phyloP scores from a whole-genome alignment of 2,888 invertebrate genomes.

The Byasa hedistus region DNA sequence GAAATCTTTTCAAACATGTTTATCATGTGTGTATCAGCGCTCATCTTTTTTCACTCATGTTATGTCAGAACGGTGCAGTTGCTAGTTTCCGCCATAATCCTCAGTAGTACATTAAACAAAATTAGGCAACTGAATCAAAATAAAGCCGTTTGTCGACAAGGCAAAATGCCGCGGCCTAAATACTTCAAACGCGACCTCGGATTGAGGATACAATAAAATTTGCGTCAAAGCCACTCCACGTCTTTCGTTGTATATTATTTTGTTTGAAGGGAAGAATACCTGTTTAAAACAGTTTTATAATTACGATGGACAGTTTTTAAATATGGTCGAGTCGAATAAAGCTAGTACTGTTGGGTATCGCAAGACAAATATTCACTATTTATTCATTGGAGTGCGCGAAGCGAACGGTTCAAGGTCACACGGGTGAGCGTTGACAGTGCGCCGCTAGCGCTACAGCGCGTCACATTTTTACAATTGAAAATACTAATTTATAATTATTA shows the following conservation, averaged over 20 bases:
- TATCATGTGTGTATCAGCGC: not conserved
- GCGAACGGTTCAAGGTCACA: conserved; percentile 30
- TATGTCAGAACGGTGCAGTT: conserved; percentile 5
- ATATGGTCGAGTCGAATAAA: conserved; percentile 21
- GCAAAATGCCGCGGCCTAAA: conserved; percentile 28
- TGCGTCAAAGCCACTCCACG: conserved; percentile 22
- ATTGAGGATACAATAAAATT: conserved; percentile 30
- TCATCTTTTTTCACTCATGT: not conserved
- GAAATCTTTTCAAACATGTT: not conserved
- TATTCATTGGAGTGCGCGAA: conserved; percentile 29
- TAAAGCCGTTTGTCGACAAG: conserved; percentile 25
- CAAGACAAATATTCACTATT: conserved; percentile 30
- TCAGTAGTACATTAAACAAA: conserved; percentile 21
- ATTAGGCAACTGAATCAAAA: conserved; percentile 27
- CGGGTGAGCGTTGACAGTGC: conserved; percentile 28
- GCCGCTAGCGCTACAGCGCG: conserved; percentile 8
- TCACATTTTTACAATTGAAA: not conserved
- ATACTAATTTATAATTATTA: not conserved
- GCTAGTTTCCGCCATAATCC: conserved; percentile 3
- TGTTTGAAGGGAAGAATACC: conserved; percentile 7
- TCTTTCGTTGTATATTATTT: conserved; percentile 1
- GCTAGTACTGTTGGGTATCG: conserved; percentile 20
- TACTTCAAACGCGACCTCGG: conserved; percentile 30
- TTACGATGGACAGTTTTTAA: not conserved
- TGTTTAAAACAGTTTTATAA: conserved; percentile 7